A percentile compares a stretch with the other conserved stretches of the same genome.
Conservation (phyloP, 1,140 invertebrate species). For the Tigriopus japonicus region DNA sequence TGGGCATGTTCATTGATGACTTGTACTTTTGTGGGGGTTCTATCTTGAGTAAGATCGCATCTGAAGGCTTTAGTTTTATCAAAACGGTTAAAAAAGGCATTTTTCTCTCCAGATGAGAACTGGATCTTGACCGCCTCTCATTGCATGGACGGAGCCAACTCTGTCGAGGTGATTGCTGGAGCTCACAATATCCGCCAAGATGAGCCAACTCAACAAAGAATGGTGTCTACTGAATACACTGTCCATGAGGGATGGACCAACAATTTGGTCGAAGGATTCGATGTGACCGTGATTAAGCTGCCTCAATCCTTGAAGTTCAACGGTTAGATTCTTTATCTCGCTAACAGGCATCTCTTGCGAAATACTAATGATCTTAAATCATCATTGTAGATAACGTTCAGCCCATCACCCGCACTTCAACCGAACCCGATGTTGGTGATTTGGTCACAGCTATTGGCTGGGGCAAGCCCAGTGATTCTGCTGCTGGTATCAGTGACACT, state of each 20-base stretch:
- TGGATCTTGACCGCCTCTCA: constrained; percentile 14
- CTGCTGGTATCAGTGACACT: not conserved
- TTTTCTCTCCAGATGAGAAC: not conserved
- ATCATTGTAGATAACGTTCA: too few species aligned
- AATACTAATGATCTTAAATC: too few species aligned
- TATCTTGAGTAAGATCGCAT: not conserved
- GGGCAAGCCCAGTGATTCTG: constrained; percentile 14
- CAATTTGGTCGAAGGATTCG: too few species aligned
- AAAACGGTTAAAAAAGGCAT: not conserved
- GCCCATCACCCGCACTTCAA: too few species aligned
- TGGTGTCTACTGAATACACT: too few species aligned
- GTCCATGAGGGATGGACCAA: too few species aligned
- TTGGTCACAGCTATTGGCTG: constrained; percentile 11
- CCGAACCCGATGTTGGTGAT: not conserved
- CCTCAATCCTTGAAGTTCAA: not conserved
- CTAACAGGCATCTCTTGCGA: too few species aligned
- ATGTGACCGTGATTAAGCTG: too few species aligned
- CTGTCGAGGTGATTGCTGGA: constrained; percentile 8
- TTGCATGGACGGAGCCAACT: constrained; percentile 7
- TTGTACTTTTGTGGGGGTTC: not conserved
- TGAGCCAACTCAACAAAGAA: too few species aligned
- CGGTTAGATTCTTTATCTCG: too few species aligned
- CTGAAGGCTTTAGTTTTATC: too few species aligned
- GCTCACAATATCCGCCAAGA: constrained; percentile 15
- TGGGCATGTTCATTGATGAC: not conserved